phyloP scores from a whole-genome alignment of 2,888 invertebrate genomes.

The Cybosia mesomella region DNA sequence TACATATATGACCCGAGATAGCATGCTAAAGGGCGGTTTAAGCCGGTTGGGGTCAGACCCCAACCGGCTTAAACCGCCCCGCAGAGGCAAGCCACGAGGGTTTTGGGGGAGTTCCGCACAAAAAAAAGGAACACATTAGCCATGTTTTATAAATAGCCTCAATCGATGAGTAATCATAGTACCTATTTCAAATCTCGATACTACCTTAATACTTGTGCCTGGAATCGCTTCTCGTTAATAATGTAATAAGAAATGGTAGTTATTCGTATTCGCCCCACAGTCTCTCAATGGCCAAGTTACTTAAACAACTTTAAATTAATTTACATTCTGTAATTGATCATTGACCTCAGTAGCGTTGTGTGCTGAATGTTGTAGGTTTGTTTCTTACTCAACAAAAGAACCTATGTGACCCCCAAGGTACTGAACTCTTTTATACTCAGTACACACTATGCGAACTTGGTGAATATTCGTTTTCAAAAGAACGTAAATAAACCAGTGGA shows the following conservation, averaged over 20 bases:
- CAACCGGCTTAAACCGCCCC: no score
- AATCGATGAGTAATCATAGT: no score
- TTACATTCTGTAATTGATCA: slow-evolving; percentile 1
- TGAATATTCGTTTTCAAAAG: no score
- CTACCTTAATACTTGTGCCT: background rate
- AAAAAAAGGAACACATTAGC: no score
- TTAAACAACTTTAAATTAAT: slow-evolving; percentile 3
- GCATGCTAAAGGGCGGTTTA: no score
- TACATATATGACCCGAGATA: no score
- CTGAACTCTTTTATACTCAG: background rate
- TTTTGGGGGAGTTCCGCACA: no score
- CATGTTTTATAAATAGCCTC: no score
- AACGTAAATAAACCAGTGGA: no score
- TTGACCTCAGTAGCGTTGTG: background rate
- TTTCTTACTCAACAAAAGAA: background rate
- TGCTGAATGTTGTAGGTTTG: background rate
- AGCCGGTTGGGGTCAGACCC: no score
- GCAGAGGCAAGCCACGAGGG: no score
- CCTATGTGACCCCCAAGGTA: background rate
- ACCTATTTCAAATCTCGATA: no score
- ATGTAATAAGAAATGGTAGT: slow-evolving; percentile 8
- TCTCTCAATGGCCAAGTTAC: background rate
- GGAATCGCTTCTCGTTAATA: background rate
- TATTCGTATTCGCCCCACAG: background rate
- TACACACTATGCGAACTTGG: background rate